These are phyloP conservation scores for Gymnoscopelus braueri DNA, from an alignment of 2,797 vertebrate species.

Conservation along the genomic window DNA sequence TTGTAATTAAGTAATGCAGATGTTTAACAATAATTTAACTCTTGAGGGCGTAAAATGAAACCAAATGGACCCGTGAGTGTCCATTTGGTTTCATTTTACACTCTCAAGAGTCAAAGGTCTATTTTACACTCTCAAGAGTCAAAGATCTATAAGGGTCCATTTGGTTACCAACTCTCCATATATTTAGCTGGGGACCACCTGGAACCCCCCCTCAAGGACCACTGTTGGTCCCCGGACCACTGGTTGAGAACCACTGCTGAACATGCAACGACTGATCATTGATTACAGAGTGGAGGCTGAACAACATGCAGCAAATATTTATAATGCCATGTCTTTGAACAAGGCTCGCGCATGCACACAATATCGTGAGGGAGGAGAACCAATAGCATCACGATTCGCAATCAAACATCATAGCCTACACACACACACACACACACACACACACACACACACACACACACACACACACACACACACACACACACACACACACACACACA, in stretches of 20 bases:
- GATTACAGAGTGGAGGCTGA: constrained; percentile 69
- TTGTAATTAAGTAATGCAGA: no score
- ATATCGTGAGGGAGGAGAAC: constrained; percentile 25
- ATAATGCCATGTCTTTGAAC: constrained; percentile 69
- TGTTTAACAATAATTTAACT: no score
- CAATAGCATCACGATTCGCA: constrained; percentile 24
- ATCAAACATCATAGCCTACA: constrained; percentile 54
- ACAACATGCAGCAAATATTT: constrained; percentile 68
- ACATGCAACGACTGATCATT: constrained; percentile 63
- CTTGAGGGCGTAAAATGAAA: no score
- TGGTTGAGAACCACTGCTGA: neutral
- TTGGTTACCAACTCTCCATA: no score
- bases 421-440: constrained; percentile 50
- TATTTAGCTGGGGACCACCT: no score
- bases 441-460: constrained; percentile 31
- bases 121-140: no score
- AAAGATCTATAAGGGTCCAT: no score
- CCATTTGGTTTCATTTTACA: no score
- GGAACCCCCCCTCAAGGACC: no score
- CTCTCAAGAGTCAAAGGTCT: no score
- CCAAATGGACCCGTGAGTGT: no score
- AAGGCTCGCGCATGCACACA: constrained; percentile 46
- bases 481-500: constrained; percentile 46
- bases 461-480: constrained; percentile 53
- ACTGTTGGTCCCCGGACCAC: no score